These are phyloP conservation scores for Galago senegalensis DNA, from an alignment of 2,797 vertebrate genomes.

Conservation along the genomic window DNA sequence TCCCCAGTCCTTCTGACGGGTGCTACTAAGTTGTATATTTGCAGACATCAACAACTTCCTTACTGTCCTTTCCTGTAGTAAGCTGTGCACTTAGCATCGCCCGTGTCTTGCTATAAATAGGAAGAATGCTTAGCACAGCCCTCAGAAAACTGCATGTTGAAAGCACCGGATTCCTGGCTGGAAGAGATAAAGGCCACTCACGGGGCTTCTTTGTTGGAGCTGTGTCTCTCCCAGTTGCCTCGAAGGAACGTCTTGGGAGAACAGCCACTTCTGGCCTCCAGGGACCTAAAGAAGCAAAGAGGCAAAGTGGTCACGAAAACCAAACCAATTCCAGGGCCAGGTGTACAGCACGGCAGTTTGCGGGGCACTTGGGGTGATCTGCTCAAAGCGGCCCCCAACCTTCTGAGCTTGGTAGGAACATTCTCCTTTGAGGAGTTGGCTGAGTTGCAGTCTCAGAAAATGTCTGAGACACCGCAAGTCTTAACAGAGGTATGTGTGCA, in stretches of 20 bases:
- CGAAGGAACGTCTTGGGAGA: accelerated
- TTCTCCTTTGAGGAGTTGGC: not conserved
- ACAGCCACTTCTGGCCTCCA: not conserved
- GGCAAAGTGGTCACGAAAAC: not conserved
- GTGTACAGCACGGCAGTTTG: accelerated
- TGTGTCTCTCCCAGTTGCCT: not conserved
- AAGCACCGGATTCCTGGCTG: not conserved
- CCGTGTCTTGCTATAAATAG: not conserved
- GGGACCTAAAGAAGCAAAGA: constrained; percentile 4
- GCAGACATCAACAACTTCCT: too few relatives aligned
- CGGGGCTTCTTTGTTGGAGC: not conserved
- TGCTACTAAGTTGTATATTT: not conserved
- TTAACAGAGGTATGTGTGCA: not conserved
- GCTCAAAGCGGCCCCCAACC: not conserved
- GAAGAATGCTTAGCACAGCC: not conserved
- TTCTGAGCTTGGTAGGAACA: not conserved
- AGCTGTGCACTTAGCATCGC: not conserved
- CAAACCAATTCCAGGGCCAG: too few relatives aligned
- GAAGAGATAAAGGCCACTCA: not conserved
- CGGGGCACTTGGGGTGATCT: not conserved
- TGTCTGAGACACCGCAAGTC: accelerated
- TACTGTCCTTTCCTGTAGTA: not conserved
- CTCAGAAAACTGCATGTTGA: not conserved
- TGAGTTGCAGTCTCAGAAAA: not conserved
- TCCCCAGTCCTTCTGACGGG: not conserved